A percentile compares a stretch with the other conserved stretches of the same genome.
Conservation (phyloP, 2,888 invertebrate species). For the Meghimatium bilineatum region DNA sequence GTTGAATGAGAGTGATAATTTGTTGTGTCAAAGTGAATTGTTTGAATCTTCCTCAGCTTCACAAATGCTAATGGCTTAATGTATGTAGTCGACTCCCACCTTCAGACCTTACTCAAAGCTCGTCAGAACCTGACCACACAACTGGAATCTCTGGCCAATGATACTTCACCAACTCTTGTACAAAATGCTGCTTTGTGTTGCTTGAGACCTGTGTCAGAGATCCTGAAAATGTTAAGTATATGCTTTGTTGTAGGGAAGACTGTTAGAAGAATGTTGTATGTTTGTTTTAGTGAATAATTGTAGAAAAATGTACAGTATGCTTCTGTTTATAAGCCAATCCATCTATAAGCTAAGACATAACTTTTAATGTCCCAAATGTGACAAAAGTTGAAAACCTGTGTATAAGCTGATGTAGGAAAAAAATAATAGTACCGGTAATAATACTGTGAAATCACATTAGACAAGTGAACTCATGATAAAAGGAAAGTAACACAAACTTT, state of each 20-base stretch:
- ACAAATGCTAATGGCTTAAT: constrained; percentile 73
- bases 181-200: constrained; percentile 81
- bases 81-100: constrained; percentile 73
- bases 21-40: not conserved
- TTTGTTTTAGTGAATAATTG: too few relatives aligned
- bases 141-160: constrained; percentile 38
- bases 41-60: constrained; percentile 66
- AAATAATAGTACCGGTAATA: too few relatives aligned
- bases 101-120: constrained; percentile 73
- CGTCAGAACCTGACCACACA: constrained; percentile 68
- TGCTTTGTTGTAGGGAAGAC: not conserved
- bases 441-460: too few relatives aligned
- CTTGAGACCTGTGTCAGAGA: constrained; percentile 77
- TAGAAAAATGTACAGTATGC: too few relatives aligned
- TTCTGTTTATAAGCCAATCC: too few relatives aligned
- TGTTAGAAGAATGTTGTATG: not conserved
- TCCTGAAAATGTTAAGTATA: constrained; percentile 45
- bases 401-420: too few relatives aligned
- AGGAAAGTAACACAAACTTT: too few relatives aligned
- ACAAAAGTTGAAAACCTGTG: too few relatives aligned
- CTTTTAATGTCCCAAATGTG: too few relatives aligned
- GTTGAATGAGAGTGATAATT: too few relatives aligned
- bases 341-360: too few relatives aligned
- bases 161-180: constrained; percentile 67
- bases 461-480: too few relatives aligned